phyloP scores from a whole-genome alignment of 2,888 invertebrate genomes.

The Isoperla grammatica region DNA sequence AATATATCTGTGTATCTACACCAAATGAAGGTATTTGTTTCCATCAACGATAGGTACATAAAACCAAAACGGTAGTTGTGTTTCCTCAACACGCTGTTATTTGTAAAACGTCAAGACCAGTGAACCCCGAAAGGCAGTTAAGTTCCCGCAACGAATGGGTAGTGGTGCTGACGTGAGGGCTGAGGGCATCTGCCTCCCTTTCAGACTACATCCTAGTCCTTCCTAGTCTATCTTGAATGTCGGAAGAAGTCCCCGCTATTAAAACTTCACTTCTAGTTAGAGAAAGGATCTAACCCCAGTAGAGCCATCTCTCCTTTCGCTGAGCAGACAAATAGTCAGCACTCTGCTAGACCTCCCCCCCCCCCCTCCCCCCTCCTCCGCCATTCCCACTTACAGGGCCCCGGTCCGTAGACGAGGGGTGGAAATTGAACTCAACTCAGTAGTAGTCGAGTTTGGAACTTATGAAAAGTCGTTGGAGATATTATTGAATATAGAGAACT shows the following conservation, averaged over 20 bases:
- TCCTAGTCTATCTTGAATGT: slow-evolving; percentile 1
- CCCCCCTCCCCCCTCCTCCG: background rate
- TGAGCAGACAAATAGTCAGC: slow-evolving; percentile 12
- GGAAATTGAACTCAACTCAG: slow-evolving; percentile 4
- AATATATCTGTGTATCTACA: too few relatives aligned
- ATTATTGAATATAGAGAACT: background rate
- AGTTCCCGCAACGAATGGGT: too few relatives aligned
- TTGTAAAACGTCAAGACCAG: too few relatives aligned
- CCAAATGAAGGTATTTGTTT: too few relatives aligned
- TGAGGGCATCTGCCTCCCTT: background rate
- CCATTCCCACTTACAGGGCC: background rate
- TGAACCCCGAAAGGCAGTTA: too few relatives aligned
- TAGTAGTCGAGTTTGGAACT: background rate
- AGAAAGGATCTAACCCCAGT: slow-evolving; percentile 1
- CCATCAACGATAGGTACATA: too few relatives aligned
- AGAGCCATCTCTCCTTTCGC: slow-evolving; percentile 1
- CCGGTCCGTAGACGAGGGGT: background rate
- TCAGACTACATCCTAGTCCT: background rate
- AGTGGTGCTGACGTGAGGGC: too few relatives aligned
- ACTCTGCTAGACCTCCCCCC: background rate
- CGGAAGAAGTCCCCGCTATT: slow-evolving; percentile 1
- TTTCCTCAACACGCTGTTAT: too few relatives aligned
- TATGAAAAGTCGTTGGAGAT: background rate
- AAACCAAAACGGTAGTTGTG: too few relatives aligned
- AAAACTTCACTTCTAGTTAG: slow-evolving; percentile 6